Evolutionary conservation across 2,888 invertebrate genomes (phyloP).

Genomic region (Plusia festucae): DNA sequence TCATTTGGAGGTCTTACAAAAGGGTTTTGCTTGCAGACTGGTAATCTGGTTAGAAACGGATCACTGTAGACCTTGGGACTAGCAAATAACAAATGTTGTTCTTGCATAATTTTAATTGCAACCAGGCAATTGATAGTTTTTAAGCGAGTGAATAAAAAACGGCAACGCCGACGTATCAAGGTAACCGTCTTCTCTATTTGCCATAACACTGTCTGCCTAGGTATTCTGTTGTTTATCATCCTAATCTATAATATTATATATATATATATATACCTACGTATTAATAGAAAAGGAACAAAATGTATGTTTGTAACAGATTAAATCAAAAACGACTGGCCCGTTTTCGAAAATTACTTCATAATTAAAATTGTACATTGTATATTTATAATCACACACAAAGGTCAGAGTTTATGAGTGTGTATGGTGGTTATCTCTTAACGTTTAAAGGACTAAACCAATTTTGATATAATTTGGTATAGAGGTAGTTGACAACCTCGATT

Average conservation of each 20-base stretch:
- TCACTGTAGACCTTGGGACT: neutral
- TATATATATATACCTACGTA: too few species aligned
- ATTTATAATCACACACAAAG: too few species aligned
- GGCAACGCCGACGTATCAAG: neutral
- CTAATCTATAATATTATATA: neutral
- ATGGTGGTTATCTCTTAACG: too few species aligned
- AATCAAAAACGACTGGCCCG: too few species aligned
- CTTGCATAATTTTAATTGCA: neutral
- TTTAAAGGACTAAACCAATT: too few species aligned
- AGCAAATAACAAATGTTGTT: neutral
- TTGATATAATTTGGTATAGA: too few species aligned
- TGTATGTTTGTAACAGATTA: too few species aligned
- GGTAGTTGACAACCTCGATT: too few species aligned
- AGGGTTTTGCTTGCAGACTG: neutral
- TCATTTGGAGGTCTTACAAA: neutral
- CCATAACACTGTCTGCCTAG: neutral
- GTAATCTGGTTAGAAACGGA: slow-evolving; percentile 1
- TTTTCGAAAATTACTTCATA: too few species aligned
- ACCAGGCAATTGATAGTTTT: neutral
- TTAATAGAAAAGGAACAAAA: too few species aligned
- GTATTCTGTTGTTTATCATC: neutral
- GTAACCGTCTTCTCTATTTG: neutral
- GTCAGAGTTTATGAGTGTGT: too few species aligned
- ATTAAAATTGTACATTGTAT: too few species aligned
- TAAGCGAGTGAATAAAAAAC: neutral